Conservation (phyloP, 2,888 invertebrate species). For the Drosophila macrospina region DNA sequence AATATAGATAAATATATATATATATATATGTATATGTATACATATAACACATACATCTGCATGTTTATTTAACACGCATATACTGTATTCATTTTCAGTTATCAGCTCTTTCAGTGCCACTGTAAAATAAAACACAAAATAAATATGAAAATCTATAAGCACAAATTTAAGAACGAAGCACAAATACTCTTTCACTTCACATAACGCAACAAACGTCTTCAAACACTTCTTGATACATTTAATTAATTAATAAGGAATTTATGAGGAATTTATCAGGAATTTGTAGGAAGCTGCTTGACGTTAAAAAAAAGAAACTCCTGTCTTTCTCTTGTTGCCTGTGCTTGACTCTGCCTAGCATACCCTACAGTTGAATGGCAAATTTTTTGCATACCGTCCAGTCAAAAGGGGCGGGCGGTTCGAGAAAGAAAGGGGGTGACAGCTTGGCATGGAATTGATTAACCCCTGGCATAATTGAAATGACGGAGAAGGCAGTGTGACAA, state of each 20-base stretch:
- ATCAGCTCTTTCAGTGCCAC: conserved; percentile 3
- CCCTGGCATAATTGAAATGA: conserved; percentile 22
- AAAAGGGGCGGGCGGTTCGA: too few species aligned
- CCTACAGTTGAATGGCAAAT: not conserved
- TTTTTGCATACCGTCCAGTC: not conserved
- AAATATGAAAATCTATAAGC: not conserved
- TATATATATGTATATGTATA: not conserved
- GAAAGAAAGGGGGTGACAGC: not conserved
- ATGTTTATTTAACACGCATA: not conserved
- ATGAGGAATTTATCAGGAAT: not conserved
- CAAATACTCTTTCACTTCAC: not conserved
- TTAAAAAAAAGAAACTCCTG: not conserved
- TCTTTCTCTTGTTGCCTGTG: not conserved
- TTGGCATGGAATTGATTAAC: conserved; percentile 25
- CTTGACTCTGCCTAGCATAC: not conserved
- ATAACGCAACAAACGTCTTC: not conserved
- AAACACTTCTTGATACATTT: not conserved
- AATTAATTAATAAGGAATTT: not conserved
- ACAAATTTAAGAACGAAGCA: not conserved
- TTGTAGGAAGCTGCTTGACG: not conserved
- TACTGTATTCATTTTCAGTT: conserved; percentile 8
- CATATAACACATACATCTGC: not conserved
- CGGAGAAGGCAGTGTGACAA: not conserved
- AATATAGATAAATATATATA: not conserved
- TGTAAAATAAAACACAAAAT: conserved; percentile 1